Percentiles rank a stretch among this genome's conserved stretches.
These are phyloP conservation scores for Telmatochromis sp. DNA, from an alignment of 2,113 vertebrate species.

Conservation along the genomic window DNA sequence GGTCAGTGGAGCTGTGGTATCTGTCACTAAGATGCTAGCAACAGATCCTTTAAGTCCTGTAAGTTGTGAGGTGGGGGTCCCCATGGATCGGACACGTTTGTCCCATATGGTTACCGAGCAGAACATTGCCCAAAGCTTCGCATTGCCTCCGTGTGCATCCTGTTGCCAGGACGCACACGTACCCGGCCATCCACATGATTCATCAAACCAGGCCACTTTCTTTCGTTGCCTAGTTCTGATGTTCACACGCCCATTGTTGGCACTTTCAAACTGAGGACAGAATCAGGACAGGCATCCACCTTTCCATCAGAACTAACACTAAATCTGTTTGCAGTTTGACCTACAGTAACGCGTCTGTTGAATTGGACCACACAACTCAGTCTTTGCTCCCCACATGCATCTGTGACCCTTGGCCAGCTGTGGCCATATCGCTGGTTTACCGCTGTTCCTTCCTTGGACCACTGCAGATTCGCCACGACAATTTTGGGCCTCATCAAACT, in stretches of 20 bases:
- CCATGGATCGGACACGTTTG: background rate
- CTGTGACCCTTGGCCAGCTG: background rate
- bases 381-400: background rate
- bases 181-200: background rate
- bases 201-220: background rate
- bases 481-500: background rate
- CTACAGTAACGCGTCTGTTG: background rate
- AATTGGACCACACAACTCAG: background rate
- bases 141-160: background rate
- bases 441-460: background rate
- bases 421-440: background rate
- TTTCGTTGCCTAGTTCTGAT: background rate
- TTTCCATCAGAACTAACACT: background rate
- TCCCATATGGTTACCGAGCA: background rate
- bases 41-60: background rate
- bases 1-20: conserved; percentile 7
- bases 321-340: background rate
- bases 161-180: background rate
- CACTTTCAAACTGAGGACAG: background rate
- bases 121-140: background rate
- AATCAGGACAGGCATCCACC: background rate
- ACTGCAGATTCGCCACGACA: background rate
- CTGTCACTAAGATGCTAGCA: background rate
- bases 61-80: background rate
- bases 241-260: background rate